Base-by-base conservation (phyloP, 2,888 invertebrate species). In the Drosophila rellima region DNA sequence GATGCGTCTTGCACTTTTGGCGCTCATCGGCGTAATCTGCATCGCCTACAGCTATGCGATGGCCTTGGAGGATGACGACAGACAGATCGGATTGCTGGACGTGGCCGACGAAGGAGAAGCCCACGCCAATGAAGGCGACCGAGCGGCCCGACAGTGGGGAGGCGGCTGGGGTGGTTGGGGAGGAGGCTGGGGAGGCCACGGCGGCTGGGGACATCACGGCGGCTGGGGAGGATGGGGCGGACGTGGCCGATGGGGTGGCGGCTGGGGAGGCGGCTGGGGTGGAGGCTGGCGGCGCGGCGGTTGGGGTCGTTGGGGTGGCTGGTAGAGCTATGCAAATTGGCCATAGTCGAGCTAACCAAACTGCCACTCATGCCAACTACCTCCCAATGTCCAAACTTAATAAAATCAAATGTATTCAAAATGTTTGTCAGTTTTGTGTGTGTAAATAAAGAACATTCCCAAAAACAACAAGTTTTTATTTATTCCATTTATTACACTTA, bases 1-100 rank as follows among this genome's bases (percentile, higher is more conserved):
- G 40, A 63, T 63, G 63, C 63, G 63, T 63, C 57, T 63, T 0
- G 15, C 44, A 15, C 47, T 57, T 8, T 18, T 63, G 63, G 52
- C 74, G 5, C 20, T 79, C 23, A 35, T 79, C 15, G 60, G 67
- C 11, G 20, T 68, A 1, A 13, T 82, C 40, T 71, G 64, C 33
- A 40, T 80, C 45, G 71, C 74, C 64, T 72, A 11, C 20, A 48
- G 56, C 11, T 48, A 48, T 33, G 56, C 39, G 17, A 2, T 37
- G 37, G 5, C 50, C 3, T 10, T 42, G 42, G 44, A 44, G 37
- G 54, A 48, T n/a, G 31, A 17, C 15, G 18, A 17, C 13, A 7
- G n/a, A 1, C 45, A 35, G 57, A 47, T 37, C 47, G 47, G 35
- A 3, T 35, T 57, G 11, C 17, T 47, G 35, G 56, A 56, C 26